Percentiles rank a stretch among this genome's conserved stretches.
phyloP scores from a whole-genome alignment of 1,140 invertebrate genomes.

The Drosophila orosa region DNA sequence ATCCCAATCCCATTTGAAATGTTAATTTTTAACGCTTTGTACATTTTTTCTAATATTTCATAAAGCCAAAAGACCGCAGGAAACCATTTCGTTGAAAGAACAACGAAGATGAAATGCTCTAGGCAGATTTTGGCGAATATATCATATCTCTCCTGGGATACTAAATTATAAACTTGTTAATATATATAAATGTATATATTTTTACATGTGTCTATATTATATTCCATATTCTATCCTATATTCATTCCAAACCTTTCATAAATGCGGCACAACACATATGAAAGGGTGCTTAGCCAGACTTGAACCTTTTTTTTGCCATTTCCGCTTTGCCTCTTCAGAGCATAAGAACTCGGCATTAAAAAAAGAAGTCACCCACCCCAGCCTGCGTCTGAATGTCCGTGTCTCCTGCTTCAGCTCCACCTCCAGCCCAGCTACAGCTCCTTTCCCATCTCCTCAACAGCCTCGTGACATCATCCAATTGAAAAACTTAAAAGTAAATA shows the following conservation, averaged over 20 bases:
- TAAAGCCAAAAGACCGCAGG: constrained; percentile 29
- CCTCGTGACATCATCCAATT: constrained; percentile 79
- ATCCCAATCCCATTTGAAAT: constrained; percentile 71
- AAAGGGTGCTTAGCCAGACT: constrained; percentile 18
- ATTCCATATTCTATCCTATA: not conserved
- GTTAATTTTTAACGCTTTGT: constrained; percentile 81
- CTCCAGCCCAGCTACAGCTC: constrained; percentile 4
- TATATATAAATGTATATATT: not conserved
- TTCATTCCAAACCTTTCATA: too few relatives aligned
- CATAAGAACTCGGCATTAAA: constrained; percentile 33
- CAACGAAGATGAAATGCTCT: constrained; percentile 21
- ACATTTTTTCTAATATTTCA: constrained; percentile 78
- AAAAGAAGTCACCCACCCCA: constrained; percentile 56
- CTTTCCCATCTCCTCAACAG: constrained; percentile 10
- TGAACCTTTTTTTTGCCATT: constrained; percentile 39
- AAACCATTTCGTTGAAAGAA: not conserved
- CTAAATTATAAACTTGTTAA: not conserved
- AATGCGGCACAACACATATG: not conserved
- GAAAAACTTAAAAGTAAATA: constrained; percentile 82
- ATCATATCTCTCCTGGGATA: not conserved
- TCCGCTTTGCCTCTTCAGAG: constrained; percentile 34
- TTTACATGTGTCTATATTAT: not conserved
- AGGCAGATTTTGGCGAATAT: not conserved
- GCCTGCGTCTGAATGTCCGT: not conserved
- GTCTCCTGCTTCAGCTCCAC: not conserved